These are phyloP conservation scores for Oryzias woworae DNA, from an alignment of 2,113 vertebrate species.

Conservation along the genomic window DNA sequence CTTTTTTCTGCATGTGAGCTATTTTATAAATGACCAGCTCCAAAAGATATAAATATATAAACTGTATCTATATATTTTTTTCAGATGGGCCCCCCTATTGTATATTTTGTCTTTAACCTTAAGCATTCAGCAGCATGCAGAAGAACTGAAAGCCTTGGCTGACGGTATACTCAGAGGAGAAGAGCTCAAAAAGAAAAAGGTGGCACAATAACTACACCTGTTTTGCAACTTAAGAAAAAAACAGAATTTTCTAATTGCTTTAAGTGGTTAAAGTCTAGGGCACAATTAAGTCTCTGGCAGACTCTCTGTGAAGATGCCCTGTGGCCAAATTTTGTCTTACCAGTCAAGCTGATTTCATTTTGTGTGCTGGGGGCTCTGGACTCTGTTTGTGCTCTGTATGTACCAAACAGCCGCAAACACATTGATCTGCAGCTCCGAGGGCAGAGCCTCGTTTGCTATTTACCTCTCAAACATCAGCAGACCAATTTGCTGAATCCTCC, in stretches of 20 bases:
- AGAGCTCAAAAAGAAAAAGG: no score
- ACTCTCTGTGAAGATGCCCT: not conserved
- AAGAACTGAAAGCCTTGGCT: no score
- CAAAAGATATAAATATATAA: no score
- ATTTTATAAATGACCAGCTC: no score
- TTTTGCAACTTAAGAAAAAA: not conserved
- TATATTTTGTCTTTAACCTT: no score
- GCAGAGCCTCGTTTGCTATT: not conserved
- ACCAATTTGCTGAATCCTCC: not conserved
- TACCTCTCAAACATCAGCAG: not conserved
- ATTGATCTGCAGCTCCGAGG: not conserved
- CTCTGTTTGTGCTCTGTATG: not conserved
- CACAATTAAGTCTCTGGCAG: not conserved
- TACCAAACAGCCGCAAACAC: not conserved
- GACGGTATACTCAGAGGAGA: no score
- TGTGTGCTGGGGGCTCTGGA: not conserved
- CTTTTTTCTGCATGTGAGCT: not conserved
- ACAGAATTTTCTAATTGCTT: not conserved
- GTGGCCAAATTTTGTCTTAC: not conserved
- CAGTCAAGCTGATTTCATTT: not conserved
- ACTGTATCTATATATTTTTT: no score
- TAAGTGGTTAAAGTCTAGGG: not conserved
- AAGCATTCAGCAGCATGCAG: no score
- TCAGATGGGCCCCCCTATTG: no score
- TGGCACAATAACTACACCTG: not conserved